phyloP scores from a whole-genome alignment of 1,140 invertebrate species.

The Aphaenogaster floridana region DNA sequence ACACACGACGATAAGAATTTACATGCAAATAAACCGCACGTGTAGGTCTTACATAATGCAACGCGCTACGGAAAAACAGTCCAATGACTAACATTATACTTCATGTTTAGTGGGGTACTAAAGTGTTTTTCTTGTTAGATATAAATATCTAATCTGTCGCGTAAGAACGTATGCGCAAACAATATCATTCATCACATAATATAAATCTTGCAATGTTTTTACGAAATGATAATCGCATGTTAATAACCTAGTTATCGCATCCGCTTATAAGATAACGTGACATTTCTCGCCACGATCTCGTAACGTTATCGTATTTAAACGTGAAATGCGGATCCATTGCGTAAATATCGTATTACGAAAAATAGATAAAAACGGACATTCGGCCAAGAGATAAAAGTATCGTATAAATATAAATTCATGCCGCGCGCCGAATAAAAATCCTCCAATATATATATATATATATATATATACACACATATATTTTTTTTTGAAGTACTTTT shows the following conservation, averaged over 20 bases:
- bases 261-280: slow-evolving; percentile 17
- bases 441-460: not conserved
- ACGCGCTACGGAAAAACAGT: slow-evolving; percentile 29
- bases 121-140: slow-evolving; percentile 1
- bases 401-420: slow-evolving; percentile 44
- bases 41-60: slow-evolving; percentile 50
- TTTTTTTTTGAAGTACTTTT: slow-evolving; percentile 13
- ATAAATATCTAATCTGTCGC: slow-evolving; percentile 37
- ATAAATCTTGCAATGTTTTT: slow-evolving; percentile 8
- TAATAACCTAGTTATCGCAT: slow-evolving; percentile 31
- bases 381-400: slow-evolving; percentile 24
- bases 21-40: slow-evolving; percentile 52
- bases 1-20: slow-evolving; percentile 48
- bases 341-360: slow-evolving; percentile 11
- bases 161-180: not conserved
- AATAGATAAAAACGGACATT: not conserved
- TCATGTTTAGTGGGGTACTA: not conserved
- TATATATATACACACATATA: not conserved
- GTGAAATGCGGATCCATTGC: not conserved
- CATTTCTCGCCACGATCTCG: not conserved
- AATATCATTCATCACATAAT: slow-evolving; percentile 14
- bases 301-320: slow-evolving; percentile 2
- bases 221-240: slow-evolving; percentile 17
- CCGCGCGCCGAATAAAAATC: not conserved
- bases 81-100: slow-evolving; percentile 43